Evolutionary conservation across 2,797 vertebrate species (phyloP), one percentile per base, ranked within the genome.

Genomic region (Stomatorhinus walkeri): DNA sequence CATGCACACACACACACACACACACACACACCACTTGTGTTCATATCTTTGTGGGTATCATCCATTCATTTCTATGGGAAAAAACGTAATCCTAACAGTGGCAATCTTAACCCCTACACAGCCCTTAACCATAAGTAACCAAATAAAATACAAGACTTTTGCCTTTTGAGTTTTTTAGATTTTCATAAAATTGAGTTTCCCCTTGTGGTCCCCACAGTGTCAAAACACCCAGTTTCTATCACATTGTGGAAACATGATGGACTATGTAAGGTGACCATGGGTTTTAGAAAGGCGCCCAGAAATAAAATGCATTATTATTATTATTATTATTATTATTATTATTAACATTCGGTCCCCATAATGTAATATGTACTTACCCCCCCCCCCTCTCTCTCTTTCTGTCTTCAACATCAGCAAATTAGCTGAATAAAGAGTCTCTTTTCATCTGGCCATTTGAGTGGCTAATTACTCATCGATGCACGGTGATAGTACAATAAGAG

Each of bases 401-500:
- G 12, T 59, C 46, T 87, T 59, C 88, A 89, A 88, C 91, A 94
- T 93, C 91, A 91, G 92, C 92, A 91, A 93, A 94, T 94, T 93
- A 94, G 91, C 93, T 91, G 93, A 91, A 93, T 94, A 93, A 95
- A 94, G 92, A 93, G 93, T 89, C 93, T 93, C 91, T 93, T 93
- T 93, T 90, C 91, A 90, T 91, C 89, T 91, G 93, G 91, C 91
- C 91, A 91, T 93, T 93, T 91, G 93, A 94, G 93, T 93, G 93
- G 92, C 92, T 95, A 95, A 95, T 95, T 94, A 95, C 92, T 92
- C 94, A 92, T 94, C 93, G 92, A 91, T 92, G 93, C 93, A 91
- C 1, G 86, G 56, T 87, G 36, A 56, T 46, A 87, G 59, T 4
- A 2, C 10, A 14, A 36, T 49, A 89, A 85, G 88, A 90, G 87